Evolutionary conservation across 2,888 invertebrate species (phyloP), one percentile per base, ranked within the genome.

Genomic region (Pyrochroa serraticornis): DNA sequence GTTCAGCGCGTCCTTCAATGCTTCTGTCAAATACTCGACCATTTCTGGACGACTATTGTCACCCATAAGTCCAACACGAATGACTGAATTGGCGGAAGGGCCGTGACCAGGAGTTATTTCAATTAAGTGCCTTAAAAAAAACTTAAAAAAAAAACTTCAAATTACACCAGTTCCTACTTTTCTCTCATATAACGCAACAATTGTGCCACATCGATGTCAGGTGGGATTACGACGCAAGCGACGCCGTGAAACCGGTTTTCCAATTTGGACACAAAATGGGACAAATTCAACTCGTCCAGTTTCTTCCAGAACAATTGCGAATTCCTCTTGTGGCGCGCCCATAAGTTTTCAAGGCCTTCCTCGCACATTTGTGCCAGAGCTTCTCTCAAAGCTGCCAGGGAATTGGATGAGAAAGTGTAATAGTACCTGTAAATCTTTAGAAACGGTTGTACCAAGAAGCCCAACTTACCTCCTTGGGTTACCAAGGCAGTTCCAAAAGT

Each of bases 11-110:
- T 77, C 76, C 51, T 77, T 74, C 6, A 81, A 63, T 5, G 73
- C 76, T 7, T 66, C 60, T 7, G 78, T 57, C 13, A 74, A 63
- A 5, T 70, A 60, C 54, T 79, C 75, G 0, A 78, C 76, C 45
- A 72, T 68, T 45, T 70, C 62, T 0, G 70, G 37, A 2, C 69
- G 58, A 7, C 68, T 66, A 49, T 88, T 88, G 47, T 80, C 78
- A 2, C 93, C 93, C 89, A 95, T 89, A 7, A 93, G 78, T 1
- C 95, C 94, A 62, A 95, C 84, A 2, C 94, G 85, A 69, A 93
- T 85, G 0, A 91, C 84, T 66, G 88, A 87, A 10, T 90, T 91
- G 0, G 80, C 84, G 0, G 92, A 90, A 0, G 90, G 88, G 0
- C 93, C 94, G 10, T 94, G 78, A 0, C 94, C 94, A 7, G 87